Conservation (phyloP, 2,113 vertebrate genomes). For the Chaenogobius annularis region DNA sequence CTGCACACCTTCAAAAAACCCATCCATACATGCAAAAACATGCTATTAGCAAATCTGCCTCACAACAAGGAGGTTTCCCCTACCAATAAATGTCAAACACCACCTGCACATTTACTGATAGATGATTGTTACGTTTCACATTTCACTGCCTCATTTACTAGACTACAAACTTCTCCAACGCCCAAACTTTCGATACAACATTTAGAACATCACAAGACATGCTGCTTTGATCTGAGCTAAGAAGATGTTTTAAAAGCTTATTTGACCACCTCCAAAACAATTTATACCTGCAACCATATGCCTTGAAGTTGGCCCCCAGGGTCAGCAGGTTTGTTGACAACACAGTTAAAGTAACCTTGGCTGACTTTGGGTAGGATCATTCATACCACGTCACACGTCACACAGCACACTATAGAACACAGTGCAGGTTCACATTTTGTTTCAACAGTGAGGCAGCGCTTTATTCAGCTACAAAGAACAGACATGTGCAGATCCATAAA, state of each 20-base stretch:
- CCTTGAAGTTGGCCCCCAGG: slow-evolving; percentile 23
- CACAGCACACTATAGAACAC: too few species aligned
- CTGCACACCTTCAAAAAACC: too few species aligned
- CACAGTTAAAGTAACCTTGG: background rate
- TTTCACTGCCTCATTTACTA: background rate
- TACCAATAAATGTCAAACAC: too few species aligned
- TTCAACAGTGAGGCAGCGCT: too few species aligned
- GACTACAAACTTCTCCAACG: background rate
- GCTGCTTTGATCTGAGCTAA: slow-evolving; percentile 28
- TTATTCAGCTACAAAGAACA: too few species aligned
- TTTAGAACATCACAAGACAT: slow-evolving; percentile 14
- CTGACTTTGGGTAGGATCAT: background rate
- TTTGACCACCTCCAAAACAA: slow-evolving; percentile 8
- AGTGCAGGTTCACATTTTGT: background rate
- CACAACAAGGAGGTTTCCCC: too few species aligned
- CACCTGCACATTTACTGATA: too few species aligned
- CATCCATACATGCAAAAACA: too few species aligned
- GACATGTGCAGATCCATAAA: too few species aligned
- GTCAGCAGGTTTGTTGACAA: slow-evolving; percentile 2
- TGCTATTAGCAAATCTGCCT: too few species aligned
- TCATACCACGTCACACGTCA: too few species aligned
- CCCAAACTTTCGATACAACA: background rate
- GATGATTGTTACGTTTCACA: background rate
- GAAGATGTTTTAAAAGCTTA: slow-evolving; percentile 13
- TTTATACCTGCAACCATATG: slow-evolving; percentile 2